These are phyloP conservation scores for Apotomis betuletana DNA, from an alignment of 2,888 invertebrate species.

Conservation along the genomic window DNA sequence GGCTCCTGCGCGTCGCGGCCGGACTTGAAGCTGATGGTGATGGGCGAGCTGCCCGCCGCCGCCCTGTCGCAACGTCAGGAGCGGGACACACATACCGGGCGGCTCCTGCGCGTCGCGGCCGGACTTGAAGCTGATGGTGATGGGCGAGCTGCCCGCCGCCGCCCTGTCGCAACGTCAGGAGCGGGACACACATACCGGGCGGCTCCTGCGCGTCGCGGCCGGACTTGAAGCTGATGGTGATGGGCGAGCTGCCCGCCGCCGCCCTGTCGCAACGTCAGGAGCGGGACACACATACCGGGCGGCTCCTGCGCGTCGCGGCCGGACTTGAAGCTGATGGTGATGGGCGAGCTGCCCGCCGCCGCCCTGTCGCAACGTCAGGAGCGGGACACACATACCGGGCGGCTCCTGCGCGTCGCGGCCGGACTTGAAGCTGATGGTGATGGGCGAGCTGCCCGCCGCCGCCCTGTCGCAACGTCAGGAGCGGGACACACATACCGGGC, in stretches of 20 bases:
- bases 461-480: too few species aligned
- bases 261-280: too few species aligned
- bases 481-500: too few species aligned
- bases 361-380: too few species aligned
- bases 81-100: too few species aligned
- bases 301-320: constrained; percentile 52
- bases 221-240: constrained; percentile 72
- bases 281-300: too few species aligned
- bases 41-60: constrained; percentile 58
- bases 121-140: constrained; percentile 72
- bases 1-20: constrained; percentile 52
- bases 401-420: constrained; percentile 52
- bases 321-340: constrained; percentile 72
- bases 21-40: constrained; percentile 72
- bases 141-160: constrained; percentile 58
- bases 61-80: too few species aligned
- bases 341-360: constrained; percentile 58
- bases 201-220: constrained; percentile 52
- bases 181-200: too few species aligned
- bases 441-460: constrained; percentile 58
- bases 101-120: constrained; percentile 52
- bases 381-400: too few species aligned
- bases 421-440: constrained; percentile 72
- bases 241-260: constrained; percentile 58
- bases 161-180: too few species aligned